Evolutionary conservation across 2,888 invertebrate species (phyloP).

Genomic region (Tetragnatha montana): DNA sequence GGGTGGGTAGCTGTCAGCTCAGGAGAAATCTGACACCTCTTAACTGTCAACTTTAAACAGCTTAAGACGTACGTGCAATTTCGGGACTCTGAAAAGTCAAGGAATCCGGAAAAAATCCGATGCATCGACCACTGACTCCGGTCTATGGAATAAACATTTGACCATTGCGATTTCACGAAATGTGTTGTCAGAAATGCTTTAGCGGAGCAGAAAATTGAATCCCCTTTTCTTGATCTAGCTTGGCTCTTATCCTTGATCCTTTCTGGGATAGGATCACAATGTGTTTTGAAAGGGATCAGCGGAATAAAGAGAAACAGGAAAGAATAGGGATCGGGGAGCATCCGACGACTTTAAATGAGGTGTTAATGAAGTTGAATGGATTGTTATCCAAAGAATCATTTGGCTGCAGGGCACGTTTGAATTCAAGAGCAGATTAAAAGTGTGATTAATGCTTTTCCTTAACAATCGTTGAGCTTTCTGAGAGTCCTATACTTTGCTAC

Average conservation of each 20-base stretch:
- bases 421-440: background rate
- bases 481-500: background rate
- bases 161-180: conserved; percentile 48
- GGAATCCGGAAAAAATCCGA: background rate
- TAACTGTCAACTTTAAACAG: conserved; percentile 45
- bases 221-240: conserved; percentile 36
- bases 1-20: conserved; percentile 34
- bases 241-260: conserved; percentile 37
- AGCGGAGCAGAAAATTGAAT: conserved; percentile 68
- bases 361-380: background rate
- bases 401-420: background rate
- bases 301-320: background rate
- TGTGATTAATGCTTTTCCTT: background rate
- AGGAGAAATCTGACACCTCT: conserved; percentile 50
- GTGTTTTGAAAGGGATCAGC: conserved; percentile 24
- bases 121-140: conserved; percentile 47
- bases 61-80: conserved; percentile 40
- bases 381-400: background rate
- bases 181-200: conserved; percentile 59
- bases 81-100: conserved; percentile 9
- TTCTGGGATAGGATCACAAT: conserved; percentile 10
- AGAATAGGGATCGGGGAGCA: background rate
- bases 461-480: background rate
- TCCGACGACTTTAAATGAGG: background rate
- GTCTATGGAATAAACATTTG: conserved; percentile 33